These are phyloP conservation scores for Corythornis vintsioides DNA, from an alignment of 2,113 vertebrate species.

Conservation along the genomic window DNA sequence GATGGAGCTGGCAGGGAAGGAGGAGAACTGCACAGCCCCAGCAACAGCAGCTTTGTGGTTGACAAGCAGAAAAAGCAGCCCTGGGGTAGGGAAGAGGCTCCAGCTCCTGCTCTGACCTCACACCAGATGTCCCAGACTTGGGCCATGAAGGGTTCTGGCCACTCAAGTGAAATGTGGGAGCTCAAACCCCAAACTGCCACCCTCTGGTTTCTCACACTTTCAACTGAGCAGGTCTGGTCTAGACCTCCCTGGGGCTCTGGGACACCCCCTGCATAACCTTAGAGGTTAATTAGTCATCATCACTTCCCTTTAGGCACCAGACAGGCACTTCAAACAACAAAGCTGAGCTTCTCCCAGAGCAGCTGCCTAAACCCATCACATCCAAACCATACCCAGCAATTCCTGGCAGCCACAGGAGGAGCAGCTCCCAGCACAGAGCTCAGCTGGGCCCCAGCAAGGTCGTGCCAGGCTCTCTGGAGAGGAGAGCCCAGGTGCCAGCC, in stretches of 20 bases:
- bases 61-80: neutral
- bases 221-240: neutral
- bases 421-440: neutral
- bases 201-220: neutral
- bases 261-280: neutral
- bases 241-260: neutral
- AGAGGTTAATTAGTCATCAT: neutral
- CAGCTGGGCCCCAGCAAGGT: accelerated
- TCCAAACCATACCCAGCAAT: neutral
- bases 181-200: neutral
- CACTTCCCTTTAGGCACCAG: neutral
- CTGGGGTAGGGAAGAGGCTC: neutral
- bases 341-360: neutral
- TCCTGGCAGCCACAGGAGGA: neutral
- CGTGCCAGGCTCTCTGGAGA: neutral
- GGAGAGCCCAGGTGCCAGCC: neutral
- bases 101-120: neutral
- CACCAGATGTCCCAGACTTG: neutral
- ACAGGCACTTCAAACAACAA: neutral
- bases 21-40: accelerated
- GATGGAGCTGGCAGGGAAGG: neutral
- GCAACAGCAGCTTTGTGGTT: accelerated
- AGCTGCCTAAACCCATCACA: neutral
- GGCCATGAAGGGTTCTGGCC: neutral
- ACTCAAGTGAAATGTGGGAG: neutral